Conservation (phyloP, 2,888 invertebrate genomes). For the Sthenelais limicola region DNA sequence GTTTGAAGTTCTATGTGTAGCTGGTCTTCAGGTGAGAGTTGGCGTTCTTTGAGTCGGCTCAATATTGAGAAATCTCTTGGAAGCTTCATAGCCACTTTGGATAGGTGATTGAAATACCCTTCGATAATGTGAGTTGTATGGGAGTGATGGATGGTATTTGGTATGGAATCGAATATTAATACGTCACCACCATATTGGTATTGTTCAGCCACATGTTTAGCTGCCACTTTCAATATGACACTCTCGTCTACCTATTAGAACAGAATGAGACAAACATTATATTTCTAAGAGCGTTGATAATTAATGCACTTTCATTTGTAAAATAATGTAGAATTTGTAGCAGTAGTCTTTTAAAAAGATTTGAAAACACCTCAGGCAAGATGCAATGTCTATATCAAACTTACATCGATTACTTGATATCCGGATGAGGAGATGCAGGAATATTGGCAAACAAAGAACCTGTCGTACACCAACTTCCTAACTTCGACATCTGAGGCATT, state of each 20-base stretch:
- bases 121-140: conserved; percentile 5
- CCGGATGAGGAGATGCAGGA: no score
- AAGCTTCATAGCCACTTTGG: conserved; percentile 10
- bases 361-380: no score
- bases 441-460: no score
- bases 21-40: not conserved
- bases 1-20: not conserved
- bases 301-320: no score
- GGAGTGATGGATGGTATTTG: not conserved
- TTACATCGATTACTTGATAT: no score
- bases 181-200: not conserved
- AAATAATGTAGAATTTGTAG: no score
- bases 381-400: no score
- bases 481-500: conserved; percentile 11
- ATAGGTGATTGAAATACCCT: conserved; percentile 3
- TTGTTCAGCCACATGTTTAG: not conserved
- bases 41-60: no score
- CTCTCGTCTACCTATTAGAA: conserved; percentile 1
- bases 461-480: not conserved
- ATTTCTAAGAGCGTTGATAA: no score
- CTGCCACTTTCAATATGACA: not conserved
- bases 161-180: not conserved
- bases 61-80: no score
- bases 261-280: no score
- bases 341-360: no score